These are phyloP conservation scores for Solea solea DNA, from an alignment of 2,113 vertebrate genomes.

Conservation along the genomic window DNA sequence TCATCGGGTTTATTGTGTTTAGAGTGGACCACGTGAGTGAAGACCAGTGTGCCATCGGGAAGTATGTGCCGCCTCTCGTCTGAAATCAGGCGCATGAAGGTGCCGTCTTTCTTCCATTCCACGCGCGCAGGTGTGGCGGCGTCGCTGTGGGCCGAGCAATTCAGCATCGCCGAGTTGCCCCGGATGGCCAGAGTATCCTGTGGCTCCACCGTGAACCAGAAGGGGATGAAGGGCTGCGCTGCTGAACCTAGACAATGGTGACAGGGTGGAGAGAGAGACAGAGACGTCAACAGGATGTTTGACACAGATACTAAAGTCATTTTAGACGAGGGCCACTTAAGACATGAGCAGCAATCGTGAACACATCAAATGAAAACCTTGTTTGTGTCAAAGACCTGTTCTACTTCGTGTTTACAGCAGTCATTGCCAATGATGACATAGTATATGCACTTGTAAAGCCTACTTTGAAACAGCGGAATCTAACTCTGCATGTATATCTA, in stretches of 20 bases:
- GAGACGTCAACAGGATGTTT: background rate
- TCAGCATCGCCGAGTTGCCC: conserved; percentile 86
- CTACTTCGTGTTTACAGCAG: background rate
- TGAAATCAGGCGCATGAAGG: conserved; percentile 88
- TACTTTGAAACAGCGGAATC: background rate
- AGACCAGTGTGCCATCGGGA: conserved; percentile 89
- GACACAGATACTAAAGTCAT: background rate
- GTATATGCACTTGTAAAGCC: background rate
- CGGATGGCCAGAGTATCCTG: conserved; percentile 85
- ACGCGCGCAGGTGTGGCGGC: conserved; percentile 78
- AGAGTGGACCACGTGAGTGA: conserved; percentile 91
- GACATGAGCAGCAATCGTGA: background rate
- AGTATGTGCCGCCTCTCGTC: conserved; percentile 92
- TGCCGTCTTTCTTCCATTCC: conserved; percentile 97
- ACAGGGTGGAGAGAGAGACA: background rate
- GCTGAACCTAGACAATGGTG: conserved; percentile 78
- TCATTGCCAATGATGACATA: background rate
- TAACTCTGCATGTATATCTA: background rate
- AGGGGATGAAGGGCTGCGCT: conserved; percentile 88
- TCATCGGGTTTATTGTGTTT: conserved; percentile 98
- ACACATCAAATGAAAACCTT: background rate
- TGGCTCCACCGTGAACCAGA: conserved; percentile 93
- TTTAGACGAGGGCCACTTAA: background rate
- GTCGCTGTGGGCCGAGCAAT: conserved; percentile 91
- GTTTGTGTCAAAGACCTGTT: background rate